Percentiles rank a stretch among this genome's conserved stretches.
phyloP scores from a whole-genome alignment of 2,888 invertebrate genomes.

The Frankliniella intonsa region DNA sequence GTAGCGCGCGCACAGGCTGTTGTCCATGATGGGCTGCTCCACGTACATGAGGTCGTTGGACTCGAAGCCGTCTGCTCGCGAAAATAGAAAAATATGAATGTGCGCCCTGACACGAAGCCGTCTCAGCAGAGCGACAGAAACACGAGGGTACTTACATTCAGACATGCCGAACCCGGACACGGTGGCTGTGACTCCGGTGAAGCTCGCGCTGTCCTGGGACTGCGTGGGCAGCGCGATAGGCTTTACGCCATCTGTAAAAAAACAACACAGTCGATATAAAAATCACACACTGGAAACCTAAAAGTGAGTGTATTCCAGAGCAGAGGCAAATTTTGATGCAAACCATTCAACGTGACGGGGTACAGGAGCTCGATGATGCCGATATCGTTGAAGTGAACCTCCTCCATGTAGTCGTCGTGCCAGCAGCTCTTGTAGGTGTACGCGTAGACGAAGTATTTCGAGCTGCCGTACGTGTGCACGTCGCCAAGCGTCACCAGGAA shows the following conservation, averaged over 20 bases:
- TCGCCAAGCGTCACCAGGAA: neutral
- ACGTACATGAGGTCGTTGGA: neutral
- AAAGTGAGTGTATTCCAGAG: neutral
- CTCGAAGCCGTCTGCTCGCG: neutral
- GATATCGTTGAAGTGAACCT: neutral
- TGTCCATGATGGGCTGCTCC: neutral
- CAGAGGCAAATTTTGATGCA: neutral
- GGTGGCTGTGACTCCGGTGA: neutral
- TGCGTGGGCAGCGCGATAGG: neutral
- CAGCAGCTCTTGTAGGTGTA: neutral
- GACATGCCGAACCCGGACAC: neutral
- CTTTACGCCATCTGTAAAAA: neutral
- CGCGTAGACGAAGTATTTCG: neutral
- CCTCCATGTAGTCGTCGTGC: neutral
- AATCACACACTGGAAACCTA: neutral
- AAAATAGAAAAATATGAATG: neutral
- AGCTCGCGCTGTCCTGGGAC: neutral
- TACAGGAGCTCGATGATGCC: neutral
- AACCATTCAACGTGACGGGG: no score
- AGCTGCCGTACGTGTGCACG: neutral
- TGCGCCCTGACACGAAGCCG: neutral
- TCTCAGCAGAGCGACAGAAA: neutral
- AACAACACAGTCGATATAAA: neutral
- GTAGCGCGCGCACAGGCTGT: neutral
- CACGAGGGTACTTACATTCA: neutral